These are phyloP conservation scores for Rapana venosa DNA, from an alignment of 2,888 invertebrate species.

Conservation along the genomic window DNA sequence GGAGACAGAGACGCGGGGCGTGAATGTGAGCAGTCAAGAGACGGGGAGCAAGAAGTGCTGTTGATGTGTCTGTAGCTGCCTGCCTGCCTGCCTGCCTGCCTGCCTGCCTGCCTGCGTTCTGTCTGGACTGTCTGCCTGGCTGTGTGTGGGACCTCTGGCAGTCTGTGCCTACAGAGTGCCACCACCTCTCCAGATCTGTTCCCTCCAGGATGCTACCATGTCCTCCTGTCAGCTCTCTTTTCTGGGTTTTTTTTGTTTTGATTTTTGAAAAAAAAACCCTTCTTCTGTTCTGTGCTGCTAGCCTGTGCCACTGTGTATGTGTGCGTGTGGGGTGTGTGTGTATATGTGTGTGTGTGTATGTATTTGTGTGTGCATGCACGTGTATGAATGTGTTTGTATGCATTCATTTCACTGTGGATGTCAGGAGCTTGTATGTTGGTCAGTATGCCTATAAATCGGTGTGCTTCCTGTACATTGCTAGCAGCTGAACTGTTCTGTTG, in stretches of 20 bases:
- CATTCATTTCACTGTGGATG: too few relatives aligned
- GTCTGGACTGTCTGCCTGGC: not conserved
- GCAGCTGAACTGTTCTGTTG: not conserved
- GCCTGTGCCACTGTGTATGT: not conserved
- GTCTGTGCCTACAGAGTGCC: not conserved
- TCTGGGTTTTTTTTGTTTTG: not conserved
- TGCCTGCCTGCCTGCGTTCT: not conserved
- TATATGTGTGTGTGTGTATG: not conserved
- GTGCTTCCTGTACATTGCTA: not conserved
- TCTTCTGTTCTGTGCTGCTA: not conserved
- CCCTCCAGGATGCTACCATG: not conserved
- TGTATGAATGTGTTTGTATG: not conserved
- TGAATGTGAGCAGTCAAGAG: constrained; percentile 58
- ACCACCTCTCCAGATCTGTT: constrained; percentile 11
- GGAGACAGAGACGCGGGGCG: constrained; percentile 65
- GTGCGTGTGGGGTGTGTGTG: not conserved
- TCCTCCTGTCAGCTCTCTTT: not conserved
- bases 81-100: not conserved
- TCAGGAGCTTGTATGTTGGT: not conserved
- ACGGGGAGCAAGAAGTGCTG: constrained; percentile 49
- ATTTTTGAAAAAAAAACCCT: too few relatives aligned
- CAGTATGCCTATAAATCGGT: not conserved
- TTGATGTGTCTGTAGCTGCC: constrained; percentile 33
- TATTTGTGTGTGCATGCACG: not conserved
- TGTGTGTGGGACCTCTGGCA: not conserved